Evolutionary conservation across 2,888 invertebrate species (phyloP).

Genomic region (Dioctria rufipes): DNA sequence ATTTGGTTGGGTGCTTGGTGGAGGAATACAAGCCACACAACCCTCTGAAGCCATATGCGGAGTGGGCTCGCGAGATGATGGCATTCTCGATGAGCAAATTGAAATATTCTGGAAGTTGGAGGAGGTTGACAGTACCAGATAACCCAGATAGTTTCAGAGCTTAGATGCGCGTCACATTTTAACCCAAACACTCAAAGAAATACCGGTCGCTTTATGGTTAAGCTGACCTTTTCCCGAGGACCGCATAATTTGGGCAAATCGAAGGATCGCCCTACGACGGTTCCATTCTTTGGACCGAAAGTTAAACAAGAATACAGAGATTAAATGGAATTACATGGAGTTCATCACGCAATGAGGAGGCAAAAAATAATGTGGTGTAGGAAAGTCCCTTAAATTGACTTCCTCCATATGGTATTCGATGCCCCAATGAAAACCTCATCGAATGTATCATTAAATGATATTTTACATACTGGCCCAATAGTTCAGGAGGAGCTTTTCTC

Average conservation of each 20-base stretch:
- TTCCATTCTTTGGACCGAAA: background rate
- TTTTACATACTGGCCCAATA: conserved; percentile 53
- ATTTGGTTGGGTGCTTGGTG: too few relatives aligned
- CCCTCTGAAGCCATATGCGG: too few relatives aligned
- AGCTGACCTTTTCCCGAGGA: background rate
- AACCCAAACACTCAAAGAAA: background rate
- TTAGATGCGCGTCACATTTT: background rate
- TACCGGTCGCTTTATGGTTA: background rate
- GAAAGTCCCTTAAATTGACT: background rate
- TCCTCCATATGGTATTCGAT: background rate
- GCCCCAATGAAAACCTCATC: too few relatives aligned
- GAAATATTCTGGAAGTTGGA: background rate
- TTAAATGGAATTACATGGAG: background rate
- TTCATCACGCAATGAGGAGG: background rate
- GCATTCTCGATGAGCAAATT: too few relatives aligned
- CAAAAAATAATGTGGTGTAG: too few relatives aligned
- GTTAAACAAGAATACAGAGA: background rate
- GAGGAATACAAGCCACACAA: too few relatives aligned
- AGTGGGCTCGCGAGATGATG: too few relatives aligned
- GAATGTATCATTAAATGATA: background rate
- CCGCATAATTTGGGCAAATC: background rate
- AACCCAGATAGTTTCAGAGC: background rate
- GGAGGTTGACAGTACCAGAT: background rate
- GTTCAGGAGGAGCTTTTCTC: background rate
- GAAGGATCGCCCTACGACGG: background rate